Evolutionary conservation across 2,797 vertebrate species (phyloP).

Genomic region (Oreochromis grahami): DNA sequence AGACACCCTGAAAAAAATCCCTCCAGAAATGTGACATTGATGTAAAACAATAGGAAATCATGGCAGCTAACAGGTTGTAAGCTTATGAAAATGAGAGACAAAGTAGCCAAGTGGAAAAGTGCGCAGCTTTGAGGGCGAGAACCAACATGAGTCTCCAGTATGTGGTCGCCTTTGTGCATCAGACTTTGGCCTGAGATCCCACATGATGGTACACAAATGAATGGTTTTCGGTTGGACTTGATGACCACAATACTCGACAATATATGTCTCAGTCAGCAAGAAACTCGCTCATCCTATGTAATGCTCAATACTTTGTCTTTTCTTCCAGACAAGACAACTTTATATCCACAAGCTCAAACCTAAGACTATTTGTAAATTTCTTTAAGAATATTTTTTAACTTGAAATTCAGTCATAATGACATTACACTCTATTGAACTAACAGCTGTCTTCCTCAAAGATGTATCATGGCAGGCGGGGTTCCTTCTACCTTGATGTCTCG

Average conservation of each 20-base stretch:
- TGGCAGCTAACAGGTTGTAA: background rate
- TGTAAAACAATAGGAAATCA: background rate
- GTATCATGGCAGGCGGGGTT: background rate
- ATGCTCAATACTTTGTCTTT: background rate
- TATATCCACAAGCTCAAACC: background rate
- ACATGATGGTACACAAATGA: background rate
- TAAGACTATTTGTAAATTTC: background rate
- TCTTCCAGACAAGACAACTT: background rate
- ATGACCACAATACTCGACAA: background rate
- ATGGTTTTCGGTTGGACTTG: background rate
- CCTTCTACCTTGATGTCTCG: constrained; percentile 91
- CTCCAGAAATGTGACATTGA: background rate
- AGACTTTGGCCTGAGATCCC: background rate
- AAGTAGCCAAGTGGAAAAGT: background rate
- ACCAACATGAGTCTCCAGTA: background rate
- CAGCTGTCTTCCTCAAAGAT: background rate
- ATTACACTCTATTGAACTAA: background rate
- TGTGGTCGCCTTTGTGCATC: background rate
- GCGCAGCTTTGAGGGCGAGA: background rate
- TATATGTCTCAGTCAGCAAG: background rate
- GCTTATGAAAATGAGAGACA: background rate
- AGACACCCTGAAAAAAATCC: background rate
- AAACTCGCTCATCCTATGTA: background rate
- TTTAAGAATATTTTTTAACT: background rate
- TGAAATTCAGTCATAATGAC: background rate